A percentile compares a stretch with the other conserved stretches of the same genome.
Conservation (phyloP, 92 coral and sea anemone species). For the Palythoa grandiflora region DNA sequence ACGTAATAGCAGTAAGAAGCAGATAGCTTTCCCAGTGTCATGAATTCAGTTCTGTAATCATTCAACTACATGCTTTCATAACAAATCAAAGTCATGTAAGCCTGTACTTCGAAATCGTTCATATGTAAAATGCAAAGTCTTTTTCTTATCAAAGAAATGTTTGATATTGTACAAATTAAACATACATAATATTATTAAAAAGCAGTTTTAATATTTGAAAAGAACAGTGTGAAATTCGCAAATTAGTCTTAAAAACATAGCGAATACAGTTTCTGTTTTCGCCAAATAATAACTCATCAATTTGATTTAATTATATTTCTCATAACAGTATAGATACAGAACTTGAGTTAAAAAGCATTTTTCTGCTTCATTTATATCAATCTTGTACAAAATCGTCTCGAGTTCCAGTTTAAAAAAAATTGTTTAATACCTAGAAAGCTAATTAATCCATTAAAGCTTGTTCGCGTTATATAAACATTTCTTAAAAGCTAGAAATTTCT, state of each 20-base stretch:
- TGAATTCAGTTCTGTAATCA: neutral
- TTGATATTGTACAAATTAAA: constrained; percentile 29
- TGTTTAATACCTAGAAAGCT: neutral
- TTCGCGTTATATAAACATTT: constrained; percentile 16
- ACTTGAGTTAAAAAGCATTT: neutral
- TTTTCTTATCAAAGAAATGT: neutral
- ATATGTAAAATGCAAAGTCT: neutral
- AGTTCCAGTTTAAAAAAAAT: constrained; percentile 9
- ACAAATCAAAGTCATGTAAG: too few relatives aligned
- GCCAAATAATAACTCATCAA: neutral
- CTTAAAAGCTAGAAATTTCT: neutral
- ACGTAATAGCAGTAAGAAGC: neutral
- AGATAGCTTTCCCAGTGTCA: too few relatives aligned
- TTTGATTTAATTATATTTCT: neutral
- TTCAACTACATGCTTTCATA: neutral
- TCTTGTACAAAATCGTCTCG: neutral
- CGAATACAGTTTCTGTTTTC: constrained; percentile 24
- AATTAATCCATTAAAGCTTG: constrained; percentile 30
- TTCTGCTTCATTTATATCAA: neutral
- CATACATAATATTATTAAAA: constrained; percentile 8
- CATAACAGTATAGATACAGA: neutral
- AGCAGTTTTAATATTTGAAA: constrained; percentile 26
- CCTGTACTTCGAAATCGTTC: neutral
- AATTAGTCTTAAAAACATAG: constrained; percentile 34
- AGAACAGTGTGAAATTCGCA: constrained; percentile 41